Evolutionary conservation across 2,113 vertebrate genomes (phyloP).

Genomic region (Tichodroma muraria): DNA sequence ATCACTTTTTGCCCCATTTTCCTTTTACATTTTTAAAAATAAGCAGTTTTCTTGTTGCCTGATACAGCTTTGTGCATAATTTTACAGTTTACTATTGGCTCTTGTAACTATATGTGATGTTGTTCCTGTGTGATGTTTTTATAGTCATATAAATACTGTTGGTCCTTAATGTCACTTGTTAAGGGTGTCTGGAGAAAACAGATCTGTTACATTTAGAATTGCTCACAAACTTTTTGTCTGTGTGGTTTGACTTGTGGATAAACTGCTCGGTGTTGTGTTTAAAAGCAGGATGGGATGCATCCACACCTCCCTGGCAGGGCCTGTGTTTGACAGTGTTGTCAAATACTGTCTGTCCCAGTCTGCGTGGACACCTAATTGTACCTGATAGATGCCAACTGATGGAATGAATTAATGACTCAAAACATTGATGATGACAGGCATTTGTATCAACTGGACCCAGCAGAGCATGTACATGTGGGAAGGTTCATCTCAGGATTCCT

Average conservation of each 20-base stretch:
- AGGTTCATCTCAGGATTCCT: not conserved
- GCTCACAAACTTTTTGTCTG: not conserved
- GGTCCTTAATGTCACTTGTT: not conserved
- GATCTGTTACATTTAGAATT: not conserved
- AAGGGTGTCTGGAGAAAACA: not conserved
- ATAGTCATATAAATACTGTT: not conserved
- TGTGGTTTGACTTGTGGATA: not conserved
- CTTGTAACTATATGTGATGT: not conserved
- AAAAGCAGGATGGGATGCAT: not conserved
- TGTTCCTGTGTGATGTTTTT: not conserved
- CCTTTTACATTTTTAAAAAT: not conserved
- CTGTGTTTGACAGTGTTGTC: fast-evolving
- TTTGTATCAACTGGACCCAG: not conserved
- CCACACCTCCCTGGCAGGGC: not conserved
- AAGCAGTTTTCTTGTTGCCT: not conserved
- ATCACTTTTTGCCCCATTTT: not conserved
- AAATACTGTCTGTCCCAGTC: not conserved
- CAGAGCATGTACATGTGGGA: not conserved
- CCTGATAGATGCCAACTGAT: not conserved
- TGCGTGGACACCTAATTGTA: not conserved
- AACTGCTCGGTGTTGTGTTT: not conserved
- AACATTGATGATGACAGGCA: not conserved
- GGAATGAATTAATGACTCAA: not conserved
- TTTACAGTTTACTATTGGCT: not conserved
- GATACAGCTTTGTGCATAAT: not conserved